Evolutionary conservation across 2,888 invertebrate species (phyloP).

Genomic region (Tenthredo amoena): DNA sequence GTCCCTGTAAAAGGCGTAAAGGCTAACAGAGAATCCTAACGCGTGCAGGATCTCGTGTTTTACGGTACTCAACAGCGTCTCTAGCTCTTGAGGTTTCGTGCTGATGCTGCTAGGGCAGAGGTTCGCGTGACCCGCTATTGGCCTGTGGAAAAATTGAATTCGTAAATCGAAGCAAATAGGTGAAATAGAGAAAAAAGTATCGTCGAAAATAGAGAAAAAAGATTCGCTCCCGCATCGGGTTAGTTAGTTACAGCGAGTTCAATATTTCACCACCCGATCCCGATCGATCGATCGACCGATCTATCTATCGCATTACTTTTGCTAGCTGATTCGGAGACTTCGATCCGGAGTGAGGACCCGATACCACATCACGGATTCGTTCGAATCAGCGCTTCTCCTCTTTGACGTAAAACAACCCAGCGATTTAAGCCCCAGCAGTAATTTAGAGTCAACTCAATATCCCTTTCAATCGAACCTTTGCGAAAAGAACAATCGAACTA

Average conservation of each 20-base stretch:
- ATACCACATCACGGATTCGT: slow-evolving; percentile 17
- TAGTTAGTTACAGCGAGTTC: slow-evolving; percentile 8
- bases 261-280: neutral
- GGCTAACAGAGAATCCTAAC: slow-evolving; percentile 96
- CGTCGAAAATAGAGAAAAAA: neutral
- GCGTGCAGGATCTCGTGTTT: slow-evolving; percentile 99
- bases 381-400: slow-evolving; percentile 38
- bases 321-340: neutral
- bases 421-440: slow-evolving; percentile 31
- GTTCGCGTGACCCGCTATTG: slow-evolving; percentile 99
- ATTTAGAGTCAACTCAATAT: slow-evolving; percentile 35
- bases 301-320: neutral
- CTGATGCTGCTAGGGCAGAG: slow-evolving; percentile 97
- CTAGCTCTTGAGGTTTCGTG: slow-evolving; percentile 93
- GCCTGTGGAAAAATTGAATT: slow-evolving; percentile 81
- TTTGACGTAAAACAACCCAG: slow-evolving; percentile 23
- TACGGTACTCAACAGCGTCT: slow-evolving; percentile 95
- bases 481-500: slow-evolving; percentile 13
- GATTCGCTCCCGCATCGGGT: neutral
- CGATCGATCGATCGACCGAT: neutral
- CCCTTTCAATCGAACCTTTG: slow-evolving; percentile 24
- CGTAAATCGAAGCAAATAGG: slow-evolving; percentile 18
- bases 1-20: slow-evolving; percentile 98
- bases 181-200: slow-evolving; percentile 41
- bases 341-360: neutral